Evolutionary conservation across 2,113 vertebrate genomes (phyloP).

Genomic region (Phodopus roborovskii): DNA sequence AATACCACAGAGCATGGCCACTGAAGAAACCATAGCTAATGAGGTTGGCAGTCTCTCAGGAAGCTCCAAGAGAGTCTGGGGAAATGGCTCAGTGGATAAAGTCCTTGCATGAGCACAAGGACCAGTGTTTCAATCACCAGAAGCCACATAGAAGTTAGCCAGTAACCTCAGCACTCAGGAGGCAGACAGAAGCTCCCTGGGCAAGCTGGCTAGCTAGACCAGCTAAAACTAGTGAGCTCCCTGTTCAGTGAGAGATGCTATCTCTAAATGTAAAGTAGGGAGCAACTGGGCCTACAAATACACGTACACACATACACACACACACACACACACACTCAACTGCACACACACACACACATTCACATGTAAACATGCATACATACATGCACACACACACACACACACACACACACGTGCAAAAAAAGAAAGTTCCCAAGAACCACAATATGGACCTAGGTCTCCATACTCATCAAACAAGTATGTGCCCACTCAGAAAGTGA

Average conservation of each 20-base stretch:
- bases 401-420: not conserved
- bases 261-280: not conserved
- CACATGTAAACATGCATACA: not conserved
- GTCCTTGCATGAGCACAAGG: too few species aligned
- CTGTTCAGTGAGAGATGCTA: not conserved
- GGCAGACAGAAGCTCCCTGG: too few species aligned
- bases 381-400: rapidly evolving
- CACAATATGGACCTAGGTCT: rapidly evolving
- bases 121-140: too few species aligned
- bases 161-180: not conserved
- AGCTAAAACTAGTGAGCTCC: not conserved
- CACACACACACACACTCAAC: too few species aligned
- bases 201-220: not conserved
- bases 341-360: not conserved
- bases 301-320: too few species aligned
- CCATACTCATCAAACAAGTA: not conserved
- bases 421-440: not conserved
- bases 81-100: not conserved
- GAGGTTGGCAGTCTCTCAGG: not conserved
- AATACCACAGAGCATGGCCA: not conserved
- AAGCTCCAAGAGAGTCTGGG: not conserved
- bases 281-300: not conserved
- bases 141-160: not conserved
- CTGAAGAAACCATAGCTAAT: not conserved
- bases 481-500: not conserved